These are phyloP conservation scores for Catostylus mosaicus DNA, from an alignment of 30 jellyfish, hydroid and myxozoan genomes.

Conservation along the genomic window DNA sequence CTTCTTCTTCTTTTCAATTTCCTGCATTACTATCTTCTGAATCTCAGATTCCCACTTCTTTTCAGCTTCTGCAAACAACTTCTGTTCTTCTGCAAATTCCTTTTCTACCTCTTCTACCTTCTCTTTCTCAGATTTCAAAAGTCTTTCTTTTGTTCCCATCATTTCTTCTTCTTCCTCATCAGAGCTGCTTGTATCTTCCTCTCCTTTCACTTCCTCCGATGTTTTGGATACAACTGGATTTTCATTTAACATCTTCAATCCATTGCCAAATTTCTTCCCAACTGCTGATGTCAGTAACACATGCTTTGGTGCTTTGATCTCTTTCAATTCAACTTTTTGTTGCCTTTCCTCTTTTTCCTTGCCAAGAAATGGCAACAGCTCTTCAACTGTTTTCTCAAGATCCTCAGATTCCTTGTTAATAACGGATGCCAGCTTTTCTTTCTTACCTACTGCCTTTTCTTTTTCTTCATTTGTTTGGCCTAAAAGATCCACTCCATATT, in stretches of 20 bases:
- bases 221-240: slow-evolving; percentile 23
- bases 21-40: slow-evolving; percentile 45
- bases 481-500: not conserved
- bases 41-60: slow-evolving; percentile 60
- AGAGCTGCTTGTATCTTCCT: slow-evolving; percentile 13
- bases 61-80: slow-evolving; percentile 57
- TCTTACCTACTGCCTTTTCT: not conserved
- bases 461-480: slow-evolving; percentile 18
- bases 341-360: not conserved
- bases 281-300: slow-evolving; percentile 7
- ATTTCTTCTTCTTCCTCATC: slow-evolving; percentile 53
- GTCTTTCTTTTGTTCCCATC: slow-evolving; percentile 29
- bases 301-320: slow-evolving; percentile 1
- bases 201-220: slow-evolving; percentile 19
- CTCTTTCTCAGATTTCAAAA: not conserved
- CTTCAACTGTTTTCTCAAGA: slow-evolving; percentile 60
- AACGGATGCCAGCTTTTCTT: not conserved
- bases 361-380: slow-evolving; percentile 45
- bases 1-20: slow-evolving; percentile 9
- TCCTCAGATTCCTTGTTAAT: slow-evolving; percentile 54
- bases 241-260: not conserved
- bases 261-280: not conserved
- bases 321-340: not conserved
- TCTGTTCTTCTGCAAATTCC: slow-evolving; percentile 30
- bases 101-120: slow-evolving; percentile 16